phyloP scores from a whole-genome alignment of 2,888 invertebrate species.

The Sylvicola fuscatus region DNA sequence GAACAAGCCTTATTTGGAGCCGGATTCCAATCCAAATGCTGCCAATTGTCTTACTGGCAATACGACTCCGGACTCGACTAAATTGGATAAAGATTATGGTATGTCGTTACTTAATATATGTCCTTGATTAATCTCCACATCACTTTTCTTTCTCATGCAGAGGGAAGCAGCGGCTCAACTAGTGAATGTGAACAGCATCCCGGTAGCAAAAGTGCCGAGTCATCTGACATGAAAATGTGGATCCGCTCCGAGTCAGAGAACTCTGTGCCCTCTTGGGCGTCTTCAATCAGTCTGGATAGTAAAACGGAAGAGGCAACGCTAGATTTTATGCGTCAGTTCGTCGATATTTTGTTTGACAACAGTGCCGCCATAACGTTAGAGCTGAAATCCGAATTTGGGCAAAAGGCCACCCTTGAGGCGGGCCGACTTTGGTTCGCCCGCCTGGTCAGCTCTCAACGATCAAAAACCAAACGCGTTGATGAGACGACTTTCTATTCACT shows the following conservation, averaged over 20 bases:
- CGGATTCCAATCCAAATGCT: no score
- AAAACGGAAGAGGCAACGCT: conserved; percentile 35
- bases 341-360: conserved; percentile 36
- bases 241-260: conserved; percentile 33
- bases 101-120: neutral
- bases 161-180: conserved; percentile 30
- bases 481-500: conserved; percentile 46
- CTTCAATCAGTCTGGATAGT: conserved; percentile 38
- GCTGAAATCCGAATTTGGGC: conserved; percentile 45
- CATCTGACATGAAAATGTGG: conserved; percentile 25
- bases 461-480: conserved; percentile 35
- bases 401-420: conserved; percentile 36
- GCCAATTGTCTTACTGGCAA: no score
- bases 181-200: conserved; percentile 35
- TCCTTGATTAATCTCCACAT: neutral
- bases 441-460: conserved; percentile 41
- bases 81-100: no score
- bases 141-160: conserved; percentile 8
- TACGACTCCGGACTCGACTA: no score
- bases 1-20: no score
- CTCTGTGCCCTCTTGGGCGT: conserved; percentile 41
- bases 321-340: conserved; percentile 46
- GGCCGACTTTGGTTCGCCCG: conserved; percentile 49
- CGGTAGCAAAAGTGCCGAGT: conserved; percentile 36
- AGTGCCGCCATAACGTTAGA: conserved; percentile 34